Base-by-base conservation (phyloP, 2,797 vertebrate genomes). In the Bradypus variegatus region DNA sequence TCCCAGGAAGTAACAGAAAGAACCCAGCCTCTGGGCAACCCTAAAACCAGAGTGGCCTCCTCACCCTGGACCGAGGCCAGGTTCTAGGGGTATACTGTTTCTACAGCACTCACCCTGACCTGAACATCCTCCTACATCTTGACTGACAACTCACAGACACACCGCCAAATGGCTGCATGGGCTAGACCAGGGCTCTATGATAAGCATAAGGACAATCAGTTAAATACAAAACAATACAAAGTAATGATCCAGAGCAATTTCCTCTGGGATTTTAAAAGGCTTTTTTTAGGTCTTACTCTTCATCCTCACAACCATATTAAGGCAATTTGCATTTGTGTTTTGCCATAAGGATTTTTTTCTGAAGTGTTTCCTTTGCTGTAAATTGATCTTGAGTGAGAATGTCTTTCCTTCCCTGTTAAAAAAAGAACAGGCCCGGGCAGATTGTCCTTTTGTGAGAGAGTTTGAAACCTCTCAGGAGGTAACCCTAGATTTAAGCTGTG, bases 391-490 rank as follows among this genome's bases (percentile, higher is more conserved):
- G 29, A 62, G 41, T 45, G 92, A 75, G 82, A 19, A 69, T 72
- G 4, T 62, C 21, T 62, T 90, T 48, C 60, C 64, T 91, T 86
- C 41, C 55, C 73, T 72, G 29, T 93, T 91, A 48, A 38, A 90
- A 94, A 87, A 86, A 78, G 41, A 86, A 82, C 33, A 87, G 78
- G 91, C 81, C 93, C 88, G 85, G 62, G 78, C 65, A 92, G 85
- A 86, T 86, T 92, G 85, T 94, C 79, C 82, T 94, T 93, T 92
- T 93, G 92, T 90, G 86, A 81, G 83, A 78, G 84, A 87, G 60
- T 85, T 84, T 90, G 92, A 94, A 94, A 70, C 76, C 82, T 94
- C 82, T 90, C 88, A 69, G 93, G 92, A 95, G 94, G 93, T 94
- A 70, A 88, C 86, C n/a, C 87, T 84, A 45, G 86, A 15, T 87